Base-by-base conservation (phyloP, 2,888 invertebrate genomes). In the Polymixis lichenea region DNA sequence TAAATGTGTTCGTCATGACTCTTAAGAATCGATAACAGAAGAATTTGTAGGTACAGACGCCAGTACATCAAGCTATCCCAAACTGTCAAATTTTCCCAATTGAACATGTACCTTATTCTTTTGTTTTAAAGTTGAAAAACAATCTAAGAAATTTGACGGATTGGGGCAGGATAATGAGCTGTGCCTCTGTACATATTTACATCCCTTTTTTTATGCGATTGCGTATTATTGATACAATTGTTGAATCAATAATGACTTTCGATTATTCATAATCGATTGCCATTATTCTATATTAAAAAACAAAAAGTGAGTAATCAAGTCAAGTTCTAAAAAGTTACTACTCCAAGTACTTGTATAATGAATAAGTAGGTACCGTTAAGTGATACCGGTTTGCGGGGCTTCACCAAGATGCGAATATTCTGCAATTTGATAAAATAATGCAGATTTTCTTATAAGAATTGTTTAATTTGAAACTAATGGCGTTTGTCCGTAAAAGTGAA, bases 361-460 rank as follows among this genome's bases (percentile, higher is more conserved):
- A 53, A 25, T 43, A 60, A 22, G 11, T 62, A 28, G 17, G 3
- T 43, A 25, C 72, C 46, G 66, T 64, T 58, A 66, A 0, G 2
- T 32, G 6, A 60, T 62, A 74, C 87, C 65, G 60, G 86, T 83
- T 49, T 49, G n/a, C 61, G 86, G 86, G 87, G 68, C 81, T 87
- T 87, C 46, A 86, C 86, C 83, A 58, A 61, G 61, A 49, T 43
- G 65, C 1, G 11, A 66, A 25, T 15, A 86, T 86, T 87, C 86
- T 81, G 86, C 78, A 75, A 84, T 68, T 55, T n/a, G 15, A 51
- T 53, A 15, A 65, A 51, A 25, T 55, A 46, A 25, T 62, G 5
- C 22, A 49, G 9, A 9, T 69, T 60, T 22, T 17, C 4, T 11
- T 38, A 5, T 1, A 43, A 8, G 8, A 51, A 15, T 28, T 32